A percentile compares a stretch with the other conserved stretches of the same genome.
Conservation (phyloP, 2,113 vertebrate species). For the Oryctolagus cuniculus region mOryCun1.1 NC_091437.1:4730501-4731000, state of each 20-base stretch:
- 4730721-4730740: not conserved
- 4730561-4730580: slow-evolving; percentile 24
- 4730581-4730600: slow-evolving; percentile 1
- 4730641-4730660: not conserved
- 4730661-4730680: slow-evolving; percentile 32
- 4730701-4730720: not conserved
- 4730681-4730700: not conserved
- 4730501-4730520: not conserved
- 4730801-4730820: not conserved
- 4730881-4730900: too few species aligned
- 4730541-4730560: slow-evolving; percentile 15
- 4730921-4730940: too few species aligned
- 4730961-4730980: too few species aligned
- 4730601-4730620: not conserved
- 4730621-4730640: slow-evolving; percentile 36
- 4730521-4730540: not conserved
- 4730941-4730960: too few species aligned
- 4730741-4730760: not conserved
- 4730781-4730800: not conserved
- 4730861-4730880: too few species aligned
- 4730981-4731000: too few species aligned
- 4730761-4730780: not conserved
- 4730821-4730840: not conserved
- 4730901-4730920: too few species aligned
- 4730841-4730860: too few species aligned